Evolutionary conservation across 2,888 invertebrate genomes (phyloP).

Genomic region (Onchidella celtica): DNA sequence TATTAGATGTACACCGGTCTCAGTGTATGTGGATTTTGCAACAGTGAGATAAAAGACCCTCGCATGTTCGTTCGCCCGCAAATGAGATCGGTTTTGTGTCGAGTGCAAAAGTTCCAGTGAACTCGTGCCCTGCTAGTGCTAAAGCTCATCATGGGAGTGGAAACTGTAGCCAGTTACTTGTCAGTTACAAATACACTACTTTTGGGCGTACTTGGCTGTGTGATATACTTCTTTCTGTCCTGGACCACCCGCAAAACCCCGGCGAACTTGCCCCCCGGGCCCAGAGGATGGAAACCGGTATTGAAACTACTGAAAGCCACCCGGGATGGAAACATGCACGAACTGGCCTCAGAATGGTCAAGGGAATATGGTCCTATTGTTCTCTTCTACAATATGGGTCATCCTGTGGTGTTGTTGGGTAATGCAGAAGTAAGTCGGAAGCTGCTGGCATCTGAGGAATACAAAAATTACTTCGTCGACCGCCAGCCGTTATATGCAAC

Average conservation of each 20-base stretch:
- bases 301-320: constrained; percentile 12
- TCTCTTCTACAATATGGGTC: neutral
- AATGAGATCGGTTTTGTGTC: no score
- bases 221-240: neutral
- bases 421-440: neutral
- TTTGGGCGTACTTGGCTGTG: neutral
- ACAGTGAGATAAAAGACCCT: no score
- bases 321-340: neutral
- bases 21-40: no score
- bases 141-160: no score
- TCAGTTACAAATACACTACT: neutral
- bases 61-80: no score
- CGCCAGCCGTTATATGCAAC: neutral
- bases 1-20: no score
- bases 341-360: constrained; percentile 39
- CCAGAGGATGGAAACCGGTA: neutral
- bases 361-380: constrained; percentile 33
- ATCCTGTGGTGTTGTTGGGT: constrained; percentile 20
- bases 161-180: neutral
- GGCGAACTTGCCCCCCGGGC: constrained; percentile 35
- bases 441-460: neutral
- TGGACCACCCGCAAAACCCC: neutral
- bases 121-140: no score
- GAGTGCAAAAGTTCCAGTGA: no score
- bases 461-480: neutral